A percentile compares a stretch with the other conserved stretches of the same genome.
phyloP scores from a whole-genome alignment of 2,888 invertebrate species.

The Thyatira batis region DNA sequence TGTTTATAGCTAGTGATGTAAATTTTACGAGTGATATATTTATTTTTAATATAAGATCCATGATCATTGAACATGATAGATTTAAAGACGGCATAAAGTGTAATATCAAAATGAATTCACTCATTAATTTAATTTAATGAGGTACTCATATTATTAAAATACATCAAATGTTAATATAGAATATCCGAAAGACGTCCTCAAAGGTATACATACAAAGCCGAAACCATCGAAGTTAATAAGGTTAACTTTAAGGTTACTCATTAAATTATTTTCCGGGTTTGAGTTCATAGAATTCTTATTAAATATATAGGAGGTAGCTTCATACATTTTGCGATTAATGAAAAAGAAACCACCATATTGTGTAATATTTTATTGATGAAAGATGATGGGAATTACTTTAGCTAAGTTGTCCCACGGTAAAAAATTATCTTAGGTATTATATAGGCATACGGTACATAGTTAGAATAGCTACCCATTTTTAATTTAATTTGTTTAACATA shows the following conservation, averaged over 20 bases:
- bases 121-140: neutral
- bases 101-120: neutral
- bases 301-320: neutral
- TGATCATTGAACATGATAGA: too few species aligned
- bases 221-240: neutral
- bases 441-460: too few species aligned
- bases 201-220: neutral
- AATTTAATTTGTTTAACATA: too few species aligned
- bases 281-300: neutral
- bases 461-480: too few species aligned
- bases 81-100: neutral
- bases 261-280: neutral
- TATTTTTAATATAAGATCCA: too few species aligned
- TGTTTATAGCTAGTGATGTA: neutral
- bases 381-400: too few species aligned
- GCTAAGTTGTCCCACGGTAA: too few species aligned
- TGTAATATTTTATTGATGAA: too few species aligned
- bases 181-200: neutral
- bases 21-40: neutral
- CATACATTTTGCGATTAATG: neutral
- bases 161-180: neutral
- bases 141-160: neutral
- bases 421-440: too few species aligned
- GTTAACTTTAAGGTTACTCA: constrained; percentile 1
- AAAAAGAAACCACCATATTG: neutral